Conservation (phyloP, 2,888 invertebrate genomes). For the Desoria tigrina region DNA sequence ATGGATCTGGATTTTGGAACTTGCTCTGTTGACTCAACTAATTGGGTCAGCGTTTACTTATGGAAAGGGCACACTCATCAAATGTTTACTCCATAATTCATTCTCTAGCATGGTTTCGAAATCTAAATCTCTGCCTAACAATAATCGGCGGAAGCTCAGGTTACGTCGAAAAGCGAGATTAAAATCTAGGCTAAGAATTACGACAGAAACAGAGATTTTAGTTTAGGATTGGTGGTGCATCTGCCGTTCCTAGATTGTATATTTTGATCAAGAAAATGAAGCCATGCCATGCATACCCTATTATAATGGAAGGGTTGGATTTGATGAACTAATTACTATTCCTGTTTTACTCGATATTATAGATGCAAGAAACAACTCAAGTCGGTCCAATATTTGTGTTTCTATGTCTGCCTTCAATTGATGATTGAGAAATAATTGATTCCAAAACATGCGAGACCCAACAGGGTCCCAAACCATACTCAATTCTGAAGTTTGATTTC, state of each 20-base stretch:
- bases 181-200: not conserved
- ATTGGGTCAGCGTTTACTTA: slow-evolving; percentile 15
- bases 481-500: slow-evolving; percentile 3
- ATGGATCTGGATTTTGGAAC: not conserved
- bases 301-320: no score
- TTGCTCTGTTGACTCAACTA: slow-evolving; percentile 13
- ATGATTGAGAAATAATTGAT: slow-evolving; percentile 10
- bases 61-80: slow-evolving; percentile 1
- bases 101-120: not conserved
- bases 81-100: slow-evolving; percentile 6
- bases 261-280: no score
- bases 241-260: no score
- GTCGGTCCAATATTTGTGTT: not conserved
- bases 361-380: slow-evolving; percentile 4
- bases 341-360: no score
- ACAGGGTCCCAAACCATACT: not conserved
- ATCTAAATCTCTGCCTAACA: not conserved
- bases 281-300: no score
- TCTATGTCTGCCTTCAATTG: not conserved
- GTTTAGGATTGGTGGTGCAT: not conserved
- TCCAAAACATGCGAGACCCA: slow-evolving; percentile 1
- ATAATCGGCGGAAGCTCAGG: not conserved
- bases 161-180: not conserved
- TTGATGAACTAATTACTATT: no score
- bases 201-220: not conserved